Conservation (phyloP, 2,888 invertebrate species). For the Eupithecia exiguata region DNA sequence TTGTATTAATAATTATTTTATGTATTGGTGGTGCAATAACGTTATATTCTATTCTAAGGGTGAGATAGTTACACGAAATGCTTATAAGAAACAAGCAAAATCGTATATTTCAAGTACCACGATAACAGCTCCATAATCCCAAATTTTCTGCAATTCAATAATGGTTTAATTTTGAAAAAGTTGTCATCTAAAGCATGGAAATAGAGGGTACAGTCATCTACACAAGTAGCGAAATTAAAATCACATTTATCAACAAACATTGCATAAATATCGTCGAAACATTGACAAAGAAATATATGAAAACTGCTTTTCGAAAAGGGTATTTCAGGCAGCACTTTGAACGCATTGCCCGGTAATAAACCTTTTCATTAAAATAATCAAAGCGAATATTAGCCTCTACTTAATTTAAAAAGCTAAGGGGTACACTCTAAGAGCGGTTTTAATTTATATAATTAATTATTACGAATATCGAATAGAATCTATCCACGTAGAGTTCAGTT, state of each 20-base stretch:
- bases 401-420: constrained; percentile 37
- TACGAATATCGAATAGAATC: constrained; percentile 50
- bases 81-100: background rate
- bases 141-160: constrained; percentile 22
- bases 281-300: constrained; percentile 36
- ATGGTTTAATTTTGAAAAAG: constrained; percentile 27
- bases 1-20: too few relatives aligned
- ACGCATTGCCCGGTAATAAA: constrained; percentile 40
- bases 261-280: constrained; percentile 23
- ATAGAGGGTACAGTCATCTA: constrained; percentile 35
- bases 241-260: constrained; percentile 25
- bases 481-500: constrained; percentile 62
- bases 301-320: constrained; percentile 41
- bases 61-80: too few relatives aligned
- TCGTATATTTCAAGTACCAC: constrained; percentile 8
- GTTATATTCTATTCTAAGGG: too few relatives aligned
- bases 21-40: too few relatives aligned
- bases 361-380: constrained; percentile 39
- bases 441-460: constrained; percentile 54
- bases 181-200: constrained; percentile 33
- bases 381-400: constrained; percentile 34
- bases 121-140: constrained; percentile 38
- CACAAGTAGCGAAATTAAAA: constrained; percentile 35
- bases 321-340: constrained; percentile 40
- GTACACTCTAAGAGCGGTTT: constrained; percentile 48